Evolutionary conservation across 2,113 vertebrate species (phyloP), one percentile per base, ranked within the genome.

Genomic region (Oreochromis aureus): DNA sequence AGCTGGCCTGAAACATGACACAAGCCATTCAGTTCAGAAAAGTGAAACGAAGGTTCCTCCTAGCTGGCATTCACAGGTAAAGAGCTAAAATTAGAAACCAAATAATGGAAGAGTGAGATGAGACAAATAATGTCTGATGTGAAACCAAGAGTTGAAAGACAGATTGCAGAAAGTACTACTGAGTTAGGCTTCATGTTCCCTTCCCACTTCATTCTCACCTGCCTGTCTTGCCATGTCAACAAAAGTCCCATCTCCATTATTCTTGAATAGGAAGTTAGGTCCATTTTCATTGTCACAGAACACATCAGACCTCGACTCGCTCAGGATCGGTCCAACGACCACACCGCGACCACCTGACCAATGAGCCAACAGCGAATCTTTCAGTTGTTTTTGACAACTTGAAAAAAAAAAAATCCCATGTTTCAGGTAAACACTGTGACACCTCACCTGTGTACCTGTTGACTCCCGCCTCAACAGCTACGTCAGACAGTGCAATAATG

Each of bases 241-340:
- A 89, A 98, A 99, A 0, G 97, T 98, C 19, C 98, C 98, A 0
- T 99, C 96, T 2, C 98, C 98, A 4, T 94, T 97, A 94, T 98
- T 99, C 89, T 96, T 97, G 93, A 99, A 99, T 87, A 99, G 96
- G 95, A 99, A 99, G 92, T 99, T 99, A 1, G 98, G 97, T 48
- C 98, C 98, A 1, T 99, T 98, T 93, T 99, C 98, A 0, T 99
- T 99, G 94, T 99, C 98, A 2, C 98, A 99, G 96, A 99, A 99
- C 87, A 99, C 97, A 59, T 99, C 98, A 0, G 98, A 98, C 54
- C 95, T 97, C 0, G 96, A 94, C 76, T 95, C 92, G 2, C 96
- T 99, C 89, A 99, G 95, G 92, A 99, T 98, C 5, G 98, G 98
- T 10, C 98, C 98, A 44, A 99, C 98, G 1, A 97, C 97, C 85